Percentiles rank a stretch among this genome's conserved stretches.
Conservation (phyloP, 2,888 invertebrate genomes). For the Ernsta delagoae region DNA sequence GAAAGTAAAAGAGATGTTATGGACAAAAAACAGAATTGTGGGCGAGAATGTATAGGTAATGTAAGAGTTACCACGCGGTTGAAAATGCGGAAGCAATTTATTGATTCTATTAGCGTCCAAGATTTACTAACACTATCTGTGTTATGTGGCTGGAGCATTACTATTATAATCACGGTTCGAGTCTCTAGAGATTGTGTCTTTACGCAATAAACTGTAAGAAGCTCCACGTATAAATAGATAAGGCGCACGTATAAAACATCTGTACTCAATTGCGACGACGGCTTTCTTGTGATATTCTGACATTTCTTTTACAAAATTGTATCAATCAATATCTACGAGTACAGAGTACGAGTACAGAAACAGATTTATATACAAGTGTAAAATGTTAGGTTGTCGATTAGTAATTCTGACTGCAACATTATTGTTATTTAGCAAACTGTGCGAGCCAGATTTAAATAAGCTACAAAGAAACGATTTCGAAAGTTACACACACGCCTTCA, state of each 20-base stretch:
- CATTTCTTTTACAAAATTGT: background rate
- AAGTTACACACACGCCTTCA: constrained; percentile 25
- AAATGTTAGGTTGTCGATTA: background rate
- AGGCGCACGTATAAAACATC: constrained; percentile 35
- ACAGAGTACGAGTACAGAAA: no score
- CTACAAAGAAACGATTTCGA: constrained; percentile 21
- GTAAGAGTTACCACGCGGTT: constrained; percentile 63
- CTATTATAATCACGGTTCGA: constrained; percentile 62
- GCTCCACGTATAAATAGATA: constrained; percentile 46
- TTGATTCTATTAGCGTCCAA: constrained; percentile 63
- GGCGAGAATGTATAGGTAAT: constrained; percentile 53
- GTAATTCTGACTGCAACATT: background rate
- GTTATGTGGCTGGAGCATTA: constrained; percentile 60
- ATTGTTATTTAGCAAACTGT: background rate
- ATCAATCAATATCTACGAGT: no score
- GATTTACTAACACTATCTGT: constrained; percentile 65
- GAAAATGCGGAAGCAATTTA: constrained; percentile 72
- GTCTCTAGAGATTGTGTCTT: constrained; percentile 65
- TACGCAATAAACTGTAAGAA: constrained; percentile 54
- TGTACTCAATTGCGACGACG: constrained; percentile 10
- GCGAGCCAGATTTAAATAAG: background rate
- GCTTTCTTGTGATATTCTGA: background rate
- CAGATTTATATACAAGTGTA: background rate
- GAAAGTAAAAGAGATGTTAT: constrained; percentile 29
- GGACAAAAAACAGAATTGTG: constrained; percentile 29